These are phyloP conservation scores for Nomada lathburiana DNA, from an alignment of 2,888 invertebrate genomes.

Conservation along the genomic window DNA sequence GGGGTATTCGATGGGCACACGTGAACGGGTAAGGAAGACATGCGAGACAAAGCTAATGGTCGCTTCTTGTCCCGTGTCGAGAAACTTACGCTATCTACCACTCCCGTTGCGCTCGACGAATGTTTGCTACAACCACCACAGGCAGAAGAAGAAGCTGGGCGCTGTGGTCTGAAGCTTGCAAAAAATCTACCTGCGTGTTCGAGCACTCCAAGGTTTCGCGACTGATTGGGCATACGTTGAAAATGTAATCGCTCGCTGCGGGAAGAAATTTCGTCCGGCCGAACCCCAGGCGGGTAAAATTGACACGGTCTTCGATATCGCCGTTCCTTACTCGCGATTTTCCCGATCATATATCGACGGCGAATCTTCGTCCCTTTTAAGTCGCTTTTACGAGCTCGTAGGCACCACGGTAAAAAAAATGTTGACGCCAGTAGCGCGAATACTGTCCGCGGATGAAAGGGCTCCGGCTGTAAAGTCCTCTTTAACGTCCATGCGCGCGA, in stretches of 20 bases:
- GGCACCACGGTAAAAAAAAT: slow-evolving; percentile 49
- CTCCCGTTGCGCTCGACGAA: not conserved
- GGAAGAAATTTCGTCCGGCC: not conserved
- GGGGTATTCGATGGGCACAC: not conserved
- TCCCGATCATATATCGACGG: not conserved
- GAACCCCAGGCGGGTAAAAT: slow-evolving; percentile 3
- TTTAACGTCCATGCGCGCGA: slow-evolving; percentile 33
- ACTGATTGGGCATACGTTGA: not conserved
- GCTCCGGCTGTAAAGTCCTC: slow-evolving; percentile 40
- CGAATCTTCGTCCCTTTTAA: slow-evolving; percentile 18
- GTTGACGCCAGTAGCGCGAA: slow-evolving; percentile 24
- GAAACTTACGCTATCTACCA: not conserved
- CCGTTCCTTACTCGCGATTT: slow-evolving; percentile 25
- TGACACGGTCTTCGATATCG: not conserved
- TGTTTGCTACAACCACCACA: not conserved
- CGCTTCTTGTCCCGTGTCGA: not conserved
- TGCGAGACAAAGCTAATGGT: not conserved
- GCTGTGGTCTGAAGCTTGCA: not conserved
- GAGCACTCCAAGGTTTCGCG: not conserved
- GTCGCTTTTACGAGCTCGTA: slow-evolving; percentile 51
- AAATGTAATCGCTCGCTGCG: too few relatives aligned
- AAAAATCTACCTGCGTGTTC: not conserved
- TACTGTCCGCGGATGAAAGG: slow-evolving; percentile 33
- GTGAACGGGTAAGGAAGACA: not conserved
- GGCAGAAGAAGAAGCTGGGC: not conserved